Conservation (phyloP, 2,888 invertebrate genomes). For the Serripes groenlandicus region DNA sequence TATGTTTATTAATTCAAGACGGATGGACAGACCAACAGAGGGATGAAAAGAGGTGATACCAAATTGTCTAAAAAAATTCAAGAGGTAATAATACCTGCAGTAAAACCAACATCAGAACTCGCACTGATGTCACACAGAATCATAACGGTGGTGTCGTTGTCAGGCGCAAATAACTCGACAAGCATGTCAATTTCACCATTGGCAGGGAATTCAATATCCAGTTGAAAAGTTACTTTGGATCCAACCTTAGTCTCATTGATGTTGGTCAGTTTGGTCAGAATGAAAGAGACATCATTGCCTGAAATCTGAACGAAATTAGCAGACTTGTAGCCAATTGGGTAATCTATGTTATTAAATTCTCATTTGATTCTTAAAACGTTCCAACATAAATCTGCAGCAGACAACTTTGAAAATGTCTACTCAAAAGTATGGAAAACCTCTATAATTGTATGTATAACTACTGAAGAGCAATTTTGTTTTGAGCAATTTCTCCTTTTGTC, state of each 20-base stretch:
- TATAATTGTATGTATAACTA: too few species aligned
- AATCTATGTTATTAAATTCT: too few species aligned
- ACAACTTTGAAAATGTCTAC: too few species aligned
- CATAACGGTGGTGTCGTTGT: constrained; percentile 84
- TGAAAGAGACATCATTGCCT: constrained; percentile 28
- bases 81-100: too few species aligned
- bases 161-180: constrained; percentile 85
- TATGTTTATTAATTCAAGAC: too few species aligned
- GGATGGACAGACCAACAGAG: too few species aligned
- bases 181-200: constrained; percentile 73
- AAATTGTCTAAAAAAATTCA: too few species aligned
- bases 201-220: constrained; percentile 77
- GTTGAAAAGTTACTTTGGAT: constrained; percentile 71
- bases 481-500: too few species aligned
- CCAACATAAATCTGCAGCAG: background rate
- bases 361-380: background rate
- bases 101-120: background rate
- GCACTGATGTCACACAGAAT: constrained; percentile 82
- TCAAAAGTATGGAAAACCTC: too few species aligned
- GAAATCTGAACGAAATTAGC: constrained; percentile 3
- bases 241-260: constrained; percentile 73
- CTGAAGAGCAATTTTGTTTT: too few species aligned
- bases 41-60: too few species aligned
- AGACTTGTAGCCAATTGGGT: too few species aligned
- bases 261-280: constrained; percentile 56